These are phyloP conservation scores for Ammodramus savannarum DNA, from an alignment of 2,113 vertebrate species.

Conservation along the genomic window DNA sequence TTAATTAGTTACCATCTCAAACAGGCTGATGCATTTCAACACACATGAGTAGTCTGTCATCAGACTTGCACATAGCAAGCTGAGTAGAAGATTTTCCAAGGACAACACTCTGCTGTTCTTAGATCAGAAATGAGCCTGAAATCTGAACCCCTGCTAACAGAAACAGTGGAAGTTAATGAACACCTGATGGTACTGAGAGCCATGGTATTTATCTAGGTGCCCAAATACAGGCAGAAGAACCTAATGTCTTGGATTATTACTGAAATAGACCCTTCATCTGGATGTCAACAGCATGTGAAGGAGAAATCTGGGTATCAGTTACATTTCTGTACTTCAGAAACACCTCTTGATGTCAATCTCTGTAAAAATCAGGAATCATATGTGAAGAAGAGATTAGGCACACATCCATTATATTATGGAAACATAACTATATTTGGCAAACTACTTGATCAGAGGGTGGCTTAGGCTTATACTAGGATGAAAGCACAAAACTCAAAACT, in stretches of 20 bases:
- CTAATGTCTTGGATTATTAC: not conserved
- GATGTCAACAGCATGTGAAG: not conserved
- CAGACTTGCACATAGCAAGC: not conserved
- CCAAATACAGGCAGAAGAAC: not conserved
- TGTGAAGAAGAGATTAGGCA: not conserved
- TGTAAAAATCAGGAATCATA: not conserved
- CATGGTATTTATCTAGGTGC: not conserved
- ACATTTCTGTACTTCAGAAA: not conserved
- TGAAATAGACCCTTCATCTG: not conserved
- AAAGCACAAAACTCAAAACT: not conserved
- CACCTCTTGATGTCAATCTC: not conserved
- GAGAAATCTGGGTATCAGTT: not conserved
- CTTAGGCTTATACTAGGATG: not conserved
- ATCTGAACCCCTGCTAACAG: not conserved
- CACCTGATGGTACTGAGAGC: not conserved
- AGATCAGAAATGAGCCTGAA: not conserved
- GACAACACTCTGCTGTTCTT: not conserved
- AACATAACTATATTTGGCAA: not conserved
- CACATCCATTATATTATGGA: not conserved
- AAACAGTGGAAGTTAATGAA: not conserved
- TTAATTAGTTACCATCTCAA: conserved; percentile 25
- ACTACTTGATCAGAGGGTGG: not conserved
- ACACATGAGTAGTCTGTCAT: not conserved
- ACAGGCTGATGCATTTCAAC: not conserved
- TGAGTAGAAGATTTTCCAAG: not conserved